Conservation (phyloP, 2,888 invertebrate species). For the Perithous albicinctus region DNA sequence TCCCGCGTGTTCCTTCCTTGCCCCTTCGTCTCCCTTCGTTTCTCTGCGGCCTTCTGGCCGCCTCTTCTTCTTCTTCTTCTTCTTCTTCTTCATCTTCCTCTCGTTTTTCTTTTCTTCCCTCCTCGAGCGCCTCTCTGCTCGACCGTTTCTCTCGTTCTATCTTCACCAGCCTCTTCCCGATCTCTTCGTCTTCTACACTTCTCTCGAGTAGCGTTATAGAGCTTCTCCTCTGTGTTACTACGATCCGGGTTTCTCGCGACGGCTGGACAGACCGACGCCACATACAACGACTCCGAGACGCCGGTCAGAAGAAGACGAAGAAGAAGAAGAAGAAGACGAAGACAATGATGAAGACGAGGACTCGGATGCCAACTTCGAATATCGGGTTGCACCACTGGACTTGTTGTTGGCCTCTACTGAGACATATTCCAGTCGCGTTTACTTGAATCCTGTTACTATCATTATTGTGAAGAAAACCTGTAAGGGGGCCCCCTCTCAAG, state of each 20-base stretch:
- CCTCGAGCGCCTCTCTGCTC: constrained; percentile 38
- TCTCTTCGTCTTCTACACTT: constrained; percentile 22
- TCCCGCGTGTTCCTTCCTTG: constrained; percentile 52
- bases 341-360: constrained; percentile 43
- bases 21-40: constrained; percentile 55
- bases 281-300: constrained; percentile 54
- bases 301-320: constrained; percentile 39
- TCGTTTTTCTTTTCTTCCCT: constrained; percentile 33
- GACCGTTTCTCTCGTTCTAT: constrained; percentile 47
- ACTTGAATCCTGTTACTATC: constrained; percentile 51
- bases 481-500: constrained; percentile 16
- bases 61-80: constrained; percentile 58
- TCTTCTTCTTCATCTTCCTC: constrained; percentile 58
- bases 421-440: constrained; percentile 64
- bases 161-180: constrained; percentile 48
- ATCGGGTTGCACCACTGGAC: constrained; percentile 59
- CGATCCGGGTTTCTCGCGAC: constrained; percentile 44
- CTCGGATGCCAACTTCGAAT: constrained; percentile 54
- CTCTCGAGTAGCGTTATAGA: constrained; percentile 29
- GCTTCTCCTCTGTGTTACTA: constrained; percentile 30
- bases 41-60: constrained; percentile 7
- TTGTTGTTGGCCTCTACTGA: constrained; percentile 34
- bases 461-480: constrained; percentile 52
- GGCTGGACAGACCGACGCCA: constrained; percentile 64
- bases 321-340: constrained; percentile 25